These are phyloP conservation scores for Macrophya annulata DNA, from an alignment of 2,888 invertebrate genomes.

Conservation along the genomic window DNA sequence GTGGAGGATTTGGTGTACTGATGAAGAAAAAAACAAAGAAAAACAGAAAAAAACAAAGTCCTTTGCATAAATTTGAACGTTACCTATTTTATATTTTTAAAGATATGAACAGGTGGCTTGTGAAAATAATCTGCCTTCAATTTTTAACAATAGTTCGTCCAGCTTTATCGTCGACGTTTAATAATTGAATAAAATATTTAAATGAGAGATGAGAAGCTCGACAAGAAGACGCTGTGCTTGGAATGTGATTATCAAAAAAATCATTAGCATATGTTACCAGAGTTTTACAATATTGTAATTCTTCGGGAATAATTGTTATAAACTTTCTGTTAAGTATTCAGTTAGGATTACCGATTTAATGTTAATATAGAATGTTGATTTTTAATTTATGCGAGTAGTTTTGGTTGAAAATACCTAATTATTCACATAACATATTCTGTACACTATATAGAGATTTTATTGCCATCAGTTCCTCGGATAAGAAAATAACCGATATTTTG, in stretches of 20 bases:
- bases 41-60: background rate
- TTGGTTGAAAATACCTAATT: background rate
- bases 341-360: background rate
- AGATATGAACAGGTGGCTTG: background rate
- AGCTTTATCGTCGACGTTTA: conserved; percentile 31
- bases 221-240: background rate
- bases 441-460: background rate
- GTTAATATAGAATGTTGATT: background rate
- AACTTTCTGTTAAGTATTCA: background rate
- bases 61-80: conserved; percentile 23
- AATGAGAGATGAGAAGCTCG: background rate
- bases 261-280: background rate
- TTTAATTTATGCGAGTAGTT: background rate
- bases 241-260: conserved; percentile 8
- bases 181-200: conserved; percentile 36
- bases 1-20: background rate
- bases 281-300: background rate
- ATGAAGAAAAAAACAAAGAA: background rate
- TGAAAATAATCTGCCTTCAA: conserved; percentile 57
- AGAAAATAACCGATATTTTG: background rate
- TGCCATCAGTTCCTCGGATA: background rate
- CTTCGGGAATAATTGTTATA: background rate
- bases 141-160: conserved; percentile 53
- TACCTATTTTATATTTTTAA: background rate
- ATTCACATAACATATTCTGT: background rate